These are phyloP conservation scores for Campoplex nolae DNA, from an alignment of 2,888 invertebrate genomes.

Conservation along the genomic window DNA sequence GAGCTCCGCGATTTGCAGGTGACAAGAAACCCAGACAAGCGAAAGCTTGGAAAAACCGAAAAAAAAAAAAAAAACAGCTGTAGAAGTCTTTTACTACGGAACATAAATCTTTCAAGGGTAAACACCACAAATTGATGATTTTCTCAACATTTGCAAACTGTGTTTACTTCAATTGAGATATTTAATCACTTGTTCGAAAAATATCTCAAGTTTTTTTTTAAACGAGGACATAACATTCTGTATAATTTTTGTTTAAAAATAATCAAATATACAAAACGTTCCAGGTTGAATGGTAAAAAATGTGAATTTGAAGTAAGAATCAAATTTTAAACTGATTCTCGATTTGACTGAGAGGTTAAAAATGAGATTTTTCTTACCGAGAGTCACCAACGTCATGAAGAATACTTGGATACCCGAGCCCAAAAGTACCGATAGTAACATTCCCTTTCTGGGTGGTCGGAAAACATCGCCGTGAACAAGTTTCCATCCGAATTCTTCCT, in stretches of 20 bases:
- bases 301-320: no score
- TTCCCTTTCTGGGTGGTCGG: slow-evolving; percentile 97
- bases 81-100: not conserved
- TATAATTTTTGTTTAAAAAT: no score
- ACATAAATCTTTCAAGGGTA: not conserved
- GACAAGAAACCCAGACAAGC: slow-evolving; percentile 99
- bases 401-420: slow-evolving; percentile 98
- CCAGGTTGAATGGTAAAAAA: no score
- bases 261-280: no score
- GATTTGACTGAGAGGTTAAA: not conserved
- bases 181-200: no score
- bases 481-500: slow-evolving; percentile 99
- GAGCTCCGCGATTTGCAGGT: slow-evolving; percentile 98
- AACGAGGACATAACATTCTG: no score
- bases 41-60: slow-evolving; percentile 88
- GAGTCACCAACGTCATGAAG: slow-evolving; percentile 97
- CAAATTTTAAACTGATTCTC: not conserved
- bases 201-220: no score
- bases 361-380: slow-evolving; percentile 85
- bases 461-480: slow-evolving; percentile 99
- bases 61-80: not conserved
- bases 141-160: no score
- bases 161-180: no score
- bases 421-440: slow-evolving; percentile 97
- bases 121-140: no score